Base-by-base conservation (phyloP, 2,113 vertebrate species). In the Coregonus clupeaformis region DNA sequence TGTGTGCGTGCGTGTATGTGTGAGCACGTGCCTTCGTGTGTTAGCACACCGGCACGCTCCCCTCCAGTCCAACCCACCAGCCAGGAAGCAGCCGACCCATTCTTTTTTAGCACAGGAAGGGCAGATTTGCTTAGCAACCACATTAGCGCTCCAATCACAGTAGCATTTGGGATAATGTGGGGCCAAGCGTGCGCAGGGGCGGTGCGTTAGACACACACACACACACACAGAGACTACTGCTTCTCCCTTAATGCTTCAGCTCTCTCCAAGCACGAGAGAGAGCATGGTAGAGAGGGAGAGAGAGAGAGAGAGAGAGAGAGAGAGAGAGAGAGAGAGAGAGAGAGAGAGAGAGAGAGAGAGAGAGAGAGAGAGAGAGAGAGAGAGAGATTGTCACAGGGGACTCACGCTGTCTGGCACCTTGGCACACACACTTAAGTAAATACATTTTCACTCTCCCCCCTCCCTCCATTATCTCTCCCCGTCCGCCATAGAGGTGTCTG, bases 71-170 rank as follows among this genome's bases (percentile, higher is more conserved):
- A 30, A 80, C 84, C 85, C 77, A 79, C 79, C 82, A 84, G 75
- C 74, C 87, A 89, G 85, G 83, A 86, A 89, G 82, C 76, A 83
- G 84, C 82, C 82, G 77, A 69, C 80, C 72, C 67, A 14, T 72
- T 85, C 75, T 76, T 81, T 88, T 90, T 92, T 84, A 86, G 85
- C 74, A 81, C 88, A 85, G 87, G 84, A 86, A 88, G 81, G 80
- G 79, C 80, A 84, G 79, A 80, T 92, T 91, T 91, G 88, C 90
- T 92, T 90, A 92, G 89, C 88, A 91, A 92, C 91, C 87, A 72
- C 85, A 90, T 90, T 86, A 85, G 74, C 9, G 73, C 88, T 88
- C 89, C 89, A 88, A 88, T 90, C 87, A 85, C 81, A 82, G 83
- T 79, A 66, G 85, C 85, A 82, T 89, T 90, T 75, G 73, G 86